phyloP scores from a whole-genome alignment of 2,797 vertebrate species.

The Hafferia zeledoni region DNA sequence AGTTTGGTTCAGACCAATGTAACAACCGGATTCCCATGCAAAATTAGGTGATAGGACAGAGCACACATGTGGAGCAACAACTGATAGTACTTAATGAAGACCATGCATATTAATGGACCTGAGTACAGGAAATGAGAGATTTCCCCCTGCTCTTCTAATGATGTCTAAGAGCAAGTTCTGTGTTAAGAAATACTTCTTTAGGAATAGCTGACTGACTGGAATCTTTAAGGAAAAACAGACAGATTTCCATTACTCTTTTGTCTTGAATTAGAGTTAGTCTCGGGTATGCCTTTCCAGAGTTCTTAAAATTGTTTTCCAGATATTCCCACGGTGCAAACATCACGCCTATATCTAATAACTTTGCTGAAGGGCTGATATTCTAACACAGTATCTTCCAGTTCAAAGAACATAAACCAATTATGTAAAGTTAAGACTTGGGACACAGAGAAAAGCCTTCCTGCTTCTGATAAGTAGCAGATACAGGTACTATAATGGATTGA shows the following conservation, averaged over 20 bases:
- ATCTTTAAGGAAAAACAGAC: not conserved
- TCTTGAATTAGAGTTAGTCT: not conserved
- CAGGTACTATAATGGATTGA: not conserved
- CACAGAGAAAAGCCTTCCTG: not conserved
- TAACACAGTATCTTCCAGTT: not conserved
- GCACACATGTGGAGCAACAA: not conserved
- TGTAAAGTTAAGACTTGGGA: not conserved
- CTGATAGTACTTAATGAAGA: not conserved
- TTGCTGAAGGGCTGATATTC: not conserved
- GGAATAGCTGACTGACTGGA: conserved; percentile 35
- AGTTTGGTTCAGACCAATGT: not conserved
- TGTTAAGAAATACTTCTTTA: conserved; percentile 42
- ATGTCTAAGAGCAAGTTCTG: not conserved
- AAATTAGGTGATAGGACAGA: not conserved
- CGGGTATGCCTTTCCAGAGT: not conserved
- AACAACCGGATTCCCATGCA: fast-evolving
- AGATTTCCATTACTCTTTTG: conserved; percentile 23
- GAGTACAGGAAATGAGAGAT: conserved; percentile 35
- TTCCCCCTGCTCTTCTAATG: conserved; percentile 19
- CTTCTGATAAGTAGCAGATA: not conserved
- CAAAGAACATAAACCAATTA: not conserved
- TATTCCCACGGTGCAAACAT: not conserved
- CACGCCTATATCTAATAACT: not conserved
- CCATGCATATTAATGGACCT: not conserved
- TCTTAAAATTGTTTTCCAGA: conserved; percentile 44